A percentile compares a stretch with the other conserved stretches of the same genome.
Evolutionary conservation across 2,888 invertebrate genomes (phyloP).

Genomic region (Strigamia maritima): DNA sequence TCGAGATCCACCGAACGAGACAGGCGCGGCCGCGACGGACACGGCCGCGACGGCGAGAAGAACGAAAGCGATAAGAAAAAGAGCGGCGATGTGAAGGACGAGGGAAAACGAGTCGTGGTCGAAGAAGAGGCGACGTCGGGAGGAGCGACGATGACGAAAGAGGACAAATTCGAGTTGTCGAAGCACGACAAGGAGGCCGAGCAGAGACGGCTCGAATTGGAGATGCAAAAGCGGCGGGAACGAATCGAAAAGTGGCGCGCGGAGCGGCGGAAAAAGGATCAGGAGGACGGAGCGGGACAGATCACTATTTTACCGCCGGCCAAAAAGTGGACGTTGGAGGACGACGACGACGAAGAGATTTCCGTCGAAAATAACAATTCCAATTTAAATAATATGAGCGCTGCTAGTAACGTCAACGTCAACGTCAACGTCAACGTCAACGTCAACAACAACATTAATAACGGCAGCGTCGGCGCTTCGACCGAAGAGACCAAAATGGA

Average conservation of each 20-base stretch:
- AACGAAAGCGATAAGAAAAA: too few species aligned
- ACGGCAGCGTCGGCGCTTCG: too few species aligned
- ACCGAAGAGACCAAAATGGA: constrained; percentile 46
- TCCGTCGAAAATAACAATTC: constrained; percentile 56
- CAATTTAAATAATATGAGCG: constrained; percentile 13
- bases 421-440: constrained; percentile 38
- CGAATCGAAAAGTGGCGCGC: constrained; percentile 94
- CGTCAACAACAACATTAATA: background rate
- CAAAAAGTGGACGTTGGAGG: constrained; percentile 93
- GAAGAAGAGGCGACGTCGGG: too few species aligned
- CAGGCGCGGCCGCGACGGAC: background rate
- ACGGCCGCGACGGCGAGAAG: constrained; percentile 36
- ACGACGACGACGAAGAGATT: constrained; percentile 79
- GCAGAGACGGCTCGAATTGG: constrained; percentile 80
- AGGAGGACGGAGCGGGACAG: constrained; percentile 62
- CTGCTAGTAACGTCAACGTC: constrained; percentile 41
- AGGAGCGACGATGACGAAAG: constrained; percentile 38
- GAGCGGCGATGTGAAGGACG: constrained; percentile 38
- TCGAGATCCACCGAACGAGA: background rate
- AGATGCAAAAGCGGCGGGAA: constrained; percentile 93
- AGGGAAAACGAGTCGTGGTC: too few species aligned
- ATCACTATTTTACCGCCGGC: constrained; percentile 43
- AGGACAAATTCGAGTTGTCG: constrained; percentile 41
- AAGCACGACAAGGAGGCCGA: constrained; percentile 66
- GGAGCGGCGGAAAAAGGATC: constrained; percentile 82